Conservation (phyloP, 2,888 invertebrate species). For the Aphrophora alni region DNA sequence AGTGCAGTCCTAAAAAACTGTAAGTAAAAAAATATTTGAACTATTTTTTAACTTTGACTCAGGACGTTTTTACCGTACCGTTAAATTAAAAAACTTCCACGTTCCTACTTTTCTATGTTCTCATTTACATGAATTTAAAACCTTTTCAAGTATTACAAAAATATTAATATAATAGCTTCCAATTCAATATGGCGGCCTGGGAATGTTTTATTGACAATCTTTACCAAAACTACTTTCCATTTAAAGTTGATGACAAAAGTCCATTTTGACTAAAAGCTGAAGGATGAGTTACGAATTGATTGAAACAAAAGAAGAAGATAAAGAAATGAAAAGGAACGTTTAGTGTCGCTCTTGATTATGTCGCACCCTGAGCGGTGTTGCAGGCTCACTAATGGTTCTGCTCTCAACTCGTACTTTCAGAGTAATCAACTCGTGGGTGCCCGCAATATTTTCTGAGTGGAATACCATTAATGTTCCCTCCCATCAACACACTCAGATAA, state of each 20-base stretch:
- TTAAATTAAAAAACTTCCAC: too few species aligned
- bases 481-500: not conserved
- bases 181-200: too few species aligned
- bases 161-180: too few species aligned
- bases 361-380: not conserved
- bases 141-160: too few species aligned
- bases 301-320: not conserved
- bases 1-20: too few species aligned
- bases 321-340: conserved; percentile 5
- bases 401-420: not conserved
- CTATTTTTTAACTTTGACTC: too few species aligned
- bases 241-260: not conserved
- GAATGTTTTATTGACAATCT: too few species aligned
- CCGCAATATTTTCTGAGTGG: not conserved
- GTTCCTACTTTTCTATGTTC: too few species aligned
- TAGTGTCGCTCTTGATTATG: not conserved
- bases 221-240: not conserved
- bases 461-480: not conserved
- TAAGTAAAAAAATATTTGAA: too few species aligned
- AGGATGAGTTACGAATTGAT: not conserved
- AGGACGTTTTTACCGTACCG: too few species aligned
- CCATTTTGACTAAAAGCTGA: not conserved
- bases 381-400: not conserved
- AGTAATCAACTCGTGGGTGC: not conserved
- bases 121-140: too few species aligned